phyloP scores from a whole-genome alignment of 2,113 vertebrate genomes.

The Gopherus flavomarginatus region DNA sequence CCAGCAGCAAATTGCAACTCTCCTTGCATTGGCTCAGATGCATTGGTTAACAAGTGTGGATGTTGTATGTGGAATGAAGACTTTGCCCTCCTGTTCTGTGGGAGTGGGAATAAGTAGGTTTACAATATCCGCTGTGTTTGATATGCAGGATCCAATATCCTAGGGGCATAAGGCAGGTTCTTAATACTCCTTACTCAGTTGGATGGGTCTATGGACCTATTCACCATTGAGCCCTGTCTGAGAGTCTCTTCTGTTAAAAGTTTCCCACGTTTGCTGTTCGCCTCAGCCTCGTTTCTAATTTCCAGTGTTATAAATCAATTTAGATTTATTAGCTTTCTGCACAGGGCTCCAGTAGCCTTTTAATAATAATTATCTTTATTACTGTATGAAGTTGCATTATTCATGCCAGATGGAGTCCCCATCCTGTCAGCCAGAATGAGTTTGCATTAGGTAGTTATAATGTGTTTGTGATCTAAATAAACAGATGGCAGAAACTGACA shows the following conservation, averaged over 20 bases:
- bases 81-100: background rate
- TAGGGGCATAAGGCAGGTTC: background rate
- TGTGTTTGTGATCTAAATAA: conserved; percentile 80
- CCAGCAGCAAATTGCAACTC: background rate
- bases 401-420: conserved; percentile 80
- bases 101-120: background rate
- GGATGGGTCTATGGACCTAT: background rate
- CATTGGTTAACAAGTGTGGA: background rate
- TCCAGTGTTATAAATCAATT: conserved; percentile 71
- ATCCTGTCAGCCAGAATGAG: conserved; percentile 74
- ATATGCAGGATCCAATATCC: background rate
- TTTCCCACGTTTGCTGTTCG: conserved; percentile 47
- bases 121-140: background rate
- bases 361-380: conserved; percentile 85
- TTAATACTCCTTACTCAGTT: background rate
- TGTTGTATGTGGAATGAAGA: background rate
- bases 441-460: conserved; percentile 75
- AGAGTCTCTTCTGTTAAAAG: conserved; percentile 30
- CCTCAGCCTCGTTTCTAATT: conserved; percentile 59
- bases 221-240: background rate
- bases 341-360: conserved; percentile 72
- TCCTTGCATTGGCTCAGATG: background rate
- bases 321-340: conserved; percentile 70
- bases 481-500: conserved; percentile 80
- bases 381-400: conserved; percentile 83